Evolutionary conservation across 2,888 invertebrate genomes (phyloP), one percentile per base, ranked within the genome.

Genomic region (Pristionchus arcanus): DNA sequence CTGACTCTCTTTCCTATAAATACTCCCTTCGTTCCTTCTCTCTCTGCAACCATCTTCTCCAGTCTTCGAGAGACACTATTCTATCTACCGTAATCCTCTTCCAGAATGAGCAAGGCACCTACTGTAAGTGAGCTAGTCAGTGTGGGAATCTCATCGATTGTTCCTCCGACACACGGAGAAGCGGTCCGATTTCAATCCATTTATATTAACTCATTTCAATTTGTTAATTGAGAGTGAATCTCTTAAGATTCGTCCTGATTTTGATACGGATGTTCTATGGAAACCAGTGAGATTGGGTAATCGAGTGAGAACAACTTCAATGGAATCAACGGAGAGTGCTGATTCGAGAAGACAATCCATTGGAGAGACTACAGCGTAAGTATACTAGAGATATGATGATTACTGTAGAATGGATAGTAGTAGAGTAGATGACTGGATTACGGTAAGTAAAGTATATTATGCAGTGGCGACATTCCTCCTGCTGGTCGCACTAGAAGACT

Each of bases 81-180:
- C 85, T 34, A 31, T 53, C 37, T 21, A 34, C 84, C 7, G 34
- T 55, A 49, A 66, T 74, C 55, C 42, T 55, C 85, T 91, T 92
- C 90, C 91, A 93, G 93, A 92, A 93, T 93, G 93, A 91, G 92
- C 53, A 77, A 83, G 53, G 91, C 92, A 88, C 92, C 93, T 90
- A 92, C 92, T 87, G 93, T 93, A 91, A 93, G 92, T 92, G 92
- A 93, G 87, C 90, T 93, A 84, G 92, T 93, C 88, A 91, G 87
- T 68, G 42, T 68, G 37, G 42, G 31, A 42, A 55, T 87, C 28
- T 66, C 87, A 21, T 63, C 42, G 25, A n/a, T 49, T 28, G 34
- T 87, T n/a, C 87, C 87, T 28, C 68, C 87, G 21, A 37, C 68
- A 13, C n/a, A 49, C 68, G 87, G 87, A 66, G 87, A 87, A 42